A percentile compares a stretch with the other conserved stretches of the same genome.
These are phyloP conservation scores for Drosophila demipolita DNA, from an alignment of 2,888 invertebrate species.

Conservation along the genomic window DNA sequence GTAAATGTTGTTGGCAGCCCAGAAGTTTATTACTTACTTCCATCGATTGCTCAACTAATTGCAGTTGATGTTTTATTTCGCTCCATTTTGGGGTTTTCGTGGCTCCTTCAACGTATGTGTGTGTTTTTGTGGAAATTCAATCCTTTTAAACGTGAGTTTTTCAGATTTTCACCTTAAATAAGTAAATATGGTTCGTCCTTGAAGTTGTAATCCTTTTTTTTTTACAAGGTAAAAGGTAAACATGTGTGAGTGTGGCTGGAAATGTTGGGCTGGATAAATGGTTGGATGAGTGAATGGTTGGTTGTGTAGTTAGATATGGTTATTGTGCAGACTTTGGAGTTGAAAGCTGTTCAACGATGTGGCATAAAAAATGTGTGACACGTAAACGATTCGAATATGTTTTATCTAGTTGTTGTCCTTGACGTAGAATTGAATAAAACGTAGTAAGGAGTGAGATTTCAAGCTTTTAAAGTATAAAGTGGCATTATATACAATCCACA, in stretches of 20 bases:
- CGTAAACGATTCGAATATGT: background rate
- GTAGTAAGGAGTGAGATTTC: background rate
- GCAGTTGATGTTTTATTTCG: constrained; percentile 65
- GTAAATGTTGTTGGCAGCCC: constrained; percentile 57
- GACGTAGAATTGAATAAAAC: background rate
- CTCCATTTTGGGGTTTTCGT: constrained; percentile 25
- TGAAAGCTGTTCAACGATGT: background rate
- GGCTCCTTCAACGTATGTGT: background rate
- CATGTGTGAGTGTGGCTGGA: constrained; percentile 15
- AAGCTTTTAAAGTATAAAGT: background rate
- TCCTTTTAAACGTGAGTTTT: constrained; percentile 18
- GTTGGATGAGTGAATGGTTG: constrained; percentile 6
- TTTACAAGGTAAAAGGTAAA: constrained; percentile 15
- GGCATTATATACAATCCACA: background rate
- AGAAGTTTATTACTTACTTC: constrained; percentile 65
- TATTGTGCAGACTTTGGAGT: constrained; percentile 15
- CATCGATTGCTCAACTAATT: constrained; percentile 68
- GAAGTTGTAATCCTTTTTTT: constrained; percentile 9
- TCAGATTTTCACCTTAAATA: constrained; percentile 35
- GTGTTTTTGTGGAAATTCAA: background rate
- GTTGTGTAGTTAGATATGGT: background rate
- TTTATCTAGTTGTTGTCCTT: background rate
- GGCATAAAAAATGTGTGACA: background rate
- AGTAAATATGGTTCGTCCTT: constrained; percentile 26
- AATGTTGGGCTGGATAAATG: constrained; percentile 5